Evolutionary conservation across 2,797 vertebrate genomes (phyloP).

Genomic region (Stomatorhinus walkeri): DNA sequence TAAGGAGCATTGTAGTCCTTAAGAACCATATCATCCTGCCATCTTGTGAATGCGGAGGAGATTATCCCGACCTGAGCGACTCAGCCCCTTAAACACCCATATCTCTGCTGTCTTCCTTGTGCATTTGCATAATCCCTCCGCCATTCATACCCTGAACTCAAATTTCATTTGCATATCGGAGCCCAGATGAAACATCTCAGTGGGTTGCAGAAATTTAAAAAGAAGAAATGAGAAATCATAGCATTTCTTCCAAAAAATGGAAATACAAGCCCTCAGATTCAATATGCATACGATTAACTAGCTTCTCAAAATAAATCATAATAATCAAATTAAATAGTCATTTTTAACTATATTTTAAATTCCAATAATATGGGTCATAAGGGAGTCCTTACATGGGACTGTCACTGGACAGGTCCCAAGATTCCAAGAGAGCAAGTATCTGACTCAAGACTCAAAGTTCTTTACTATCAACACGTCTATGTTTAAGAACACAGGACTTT

Average conservation of each 20-base stretch:
- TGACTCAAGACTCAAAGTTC: neutral
- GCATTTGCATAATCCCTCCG: conserved; percentile 61
- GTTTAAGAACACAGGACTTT: neutral
- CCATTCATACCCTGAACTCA: conserved; percentile 58
- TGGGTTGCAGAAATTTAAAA: neutral
- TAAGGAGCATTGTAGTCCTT: neutral
- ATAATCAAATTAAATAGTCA: neutral
- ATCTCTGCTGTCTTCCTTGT: conserved; percentile 26
- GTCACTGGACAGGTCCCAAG: neutral
- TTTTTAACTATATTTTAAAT: neutral
- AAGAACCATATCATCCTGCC: conserved; percentile 14
- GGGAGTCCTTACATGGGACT: neutral
- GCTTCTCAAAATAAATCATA: neutral
- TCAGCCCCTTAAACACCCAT: conserved; percentile 7
- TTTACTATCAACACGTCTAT: neutral
- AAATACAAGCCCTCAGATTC: neutral
- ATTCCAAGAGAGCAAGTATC: neutral
- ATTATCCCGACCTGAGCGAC: conserved; percentile 11
- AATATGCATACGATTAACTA: neutral
- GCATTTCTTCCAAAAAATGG: neutral
- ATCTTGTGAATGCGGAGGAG: conserved; percentile 6
- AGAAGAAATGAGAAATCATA: neutral
- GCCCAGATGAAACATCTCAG: conserved; percentile 13
- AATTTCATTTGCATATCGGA: conserved; percentile 54
- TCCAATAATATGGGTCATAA: neutral